Evolutionary conservation across 2,797 vertebrate genomes (phyloP).

Genomic region (Momotus momota): DNA sequence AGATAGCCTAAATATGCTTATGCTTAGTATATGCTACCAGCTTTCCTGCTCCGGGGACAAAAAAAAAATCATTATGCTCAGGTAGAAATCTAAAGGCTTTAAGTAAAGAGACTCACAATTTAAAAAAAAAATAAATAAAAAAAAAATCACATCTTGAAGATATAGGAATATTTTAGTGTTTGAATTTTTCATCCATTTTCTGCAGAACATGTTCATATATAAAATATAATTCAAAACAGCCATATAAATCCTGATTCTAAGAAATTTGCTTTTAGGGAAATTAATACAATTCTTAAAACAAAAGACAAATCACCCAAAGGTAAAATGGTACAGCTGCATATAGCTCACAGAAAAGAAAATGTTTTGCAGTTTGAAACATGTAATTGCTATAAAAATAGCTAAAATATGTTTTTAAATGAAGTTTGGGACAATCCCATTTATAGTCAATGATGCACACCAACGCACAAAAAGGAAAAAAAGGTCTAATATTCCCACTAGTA

Average conservation of each 20-base stretch:
- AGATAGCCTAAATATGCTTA: neutral
- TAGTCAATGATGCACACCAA: neutral
- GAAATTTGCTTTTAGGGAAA: conserved; percentile 8
- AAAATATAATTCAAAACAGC: neutral
- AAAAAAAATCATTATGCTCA: neutral
- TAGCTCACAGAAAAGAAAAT: neutral
- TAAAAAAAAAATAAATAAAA: neutral
- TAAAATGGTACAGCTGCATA: neutral
- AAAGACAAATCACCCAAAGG: neutral
- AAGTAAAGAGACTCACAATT: neutral
- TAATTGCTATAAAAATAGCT: neutral
- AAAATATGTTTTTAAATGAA: neutral
- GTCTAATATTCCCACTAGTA: neutral
- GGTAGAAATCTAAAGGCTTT: neutral
- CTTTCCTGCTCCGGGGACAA: neutral
- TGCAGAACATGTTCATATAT: neutral
- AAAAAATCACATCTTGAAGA: neutral
- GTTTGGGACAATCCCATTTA: neutral
- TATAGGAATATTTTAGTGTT: neutral
- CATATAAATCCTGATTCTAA: neutral
- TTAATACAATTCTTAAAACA: neutral
- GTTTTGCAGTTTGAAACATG: neutral
- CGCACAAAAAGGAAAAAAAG: neutral
- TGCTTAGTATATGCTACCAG: neutral
- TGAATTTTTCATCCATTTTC: neutral